Base-by-base conservation (phyloP, 2,888 invertebrate species). In the Yponomeuta evonymella region DNA sequence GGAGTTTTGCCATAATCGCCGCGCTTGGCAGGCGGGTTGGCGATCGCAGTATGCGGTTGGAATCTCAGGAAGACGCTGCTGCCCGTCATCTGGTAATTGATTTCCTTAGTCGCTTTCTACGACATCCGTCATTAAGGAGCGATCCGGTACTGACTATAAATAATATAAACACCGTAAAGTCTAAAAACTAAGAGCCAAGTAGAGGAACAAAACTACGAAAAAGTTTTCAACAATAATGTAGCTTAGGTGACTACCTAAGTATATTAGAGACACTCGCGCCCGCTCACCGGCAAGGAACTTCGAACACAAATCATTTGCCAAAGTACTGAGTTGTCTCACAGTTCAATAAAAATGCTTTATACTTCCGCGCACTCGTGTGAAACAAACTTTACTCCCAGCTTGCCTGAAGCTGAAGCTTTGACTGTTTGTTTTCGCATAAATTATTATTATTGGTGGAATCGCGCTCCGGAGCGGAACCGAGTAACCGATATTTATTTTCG, bases 281-380 rank as follows among this genome's bases (percentile, higher is more conserved):
- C 64, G 75, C 73, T 71, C 72, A 74, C 76, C 77, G 75, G 68
- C 75, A 10, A 58, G 71, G 5, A 85, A 86, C 78, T 84, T 86
- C 77, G 73, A 75, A 73, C 78, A 83, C 84, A 85, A 84, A 84
- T 86, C 83, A 84, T 75, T 58, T 43, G 6, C 51, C 3, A 58
- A 15, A 58, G 51, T 58, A 58, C 69, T 71, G 74, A 74, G 73
- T 71, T 70, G 15, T 73, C 74, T 69, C 70, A 69, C 76, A 77
- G 76, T 78, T 77, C 75, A 79, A 82, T 83, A 84, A 83, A 84
- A 83, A 82, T 80, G 80, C 72, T 82, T 80, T 81, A 81, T 78
- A 71, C 74, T 74, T 74, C 73, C 73, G 15, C 51, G 51, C 51
- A 58, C 51, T 58, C 75, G 75, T 72, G 74, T 73, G 73, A 69